A percentile compares a stretch with the other conserved stretches of the same genome.
Evolutionary conservation across 2,888 invertebrate species (phyloP).

Genomic region (Hirudinaria manillensis): DNA sequence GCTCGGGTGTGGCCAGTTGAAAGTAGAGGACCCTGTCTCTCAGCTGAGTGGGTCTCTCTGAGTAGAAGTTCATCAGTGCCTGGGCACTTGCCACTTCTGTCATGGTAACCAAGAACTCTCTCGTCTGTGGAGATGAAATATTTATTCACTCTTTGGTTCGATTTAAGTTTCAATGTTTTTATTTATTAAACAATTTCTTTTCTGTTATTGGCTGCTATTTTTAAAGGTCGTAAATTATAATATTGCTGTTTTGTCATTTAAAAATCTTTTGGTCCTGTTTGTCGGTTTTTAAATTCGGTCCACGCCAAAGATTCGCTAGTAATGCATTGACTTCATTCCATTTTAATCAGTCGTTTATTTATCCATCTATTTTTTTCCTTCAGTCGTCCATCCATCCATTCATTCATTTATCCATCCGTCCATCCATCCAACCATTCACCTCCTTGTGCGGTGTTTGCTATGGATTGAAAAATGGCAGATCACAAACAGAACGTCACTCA

Average conservation of each 20-base stretch:
- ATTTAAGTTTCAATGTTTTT: background rate
- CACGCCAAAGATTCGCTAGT: too few species aligned
- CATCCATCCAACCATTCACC: slow-evolving; percentile 19
- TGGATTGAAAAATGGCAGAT: background rate
- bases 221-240: too few species aligned
- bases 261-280: background rate
- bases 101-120: slow-evolving; percentile 9
- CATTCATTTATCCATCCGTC: slow-evolving; percentile 4
- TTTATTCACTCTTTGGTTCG: too few species aligned
- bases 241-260: background rate
- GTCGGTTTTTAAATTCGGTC: too few species aligned
- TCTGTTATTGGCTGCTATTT: too few species aligned
- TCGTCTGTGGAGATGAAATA: background rate
- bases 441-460: slow-evolving; percentile 1
- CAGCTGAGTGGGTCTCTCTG: slow-evolving; percentile 3
- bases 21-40: slow-evolving; percentile 12
- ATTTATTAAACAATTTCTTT: too few species aligned
- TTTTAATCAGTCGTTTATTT: background rate
- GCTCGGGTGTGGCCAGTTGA: slow-evolving; percentile 14
- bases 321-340: background rate
- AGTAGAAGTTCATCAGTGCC: slow-evolving; percentile 10
- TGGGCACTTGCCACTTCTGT: background rate
- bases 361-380: background rate
- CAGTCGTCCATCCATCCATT: slow-evolving; percentile 5
- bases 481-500: slow-evolving; percentile 9